Evolutionary conservation across 2,797 vertebrate genomes (phyloP).

Genomic region (Oreochromis grahami): DNA sequence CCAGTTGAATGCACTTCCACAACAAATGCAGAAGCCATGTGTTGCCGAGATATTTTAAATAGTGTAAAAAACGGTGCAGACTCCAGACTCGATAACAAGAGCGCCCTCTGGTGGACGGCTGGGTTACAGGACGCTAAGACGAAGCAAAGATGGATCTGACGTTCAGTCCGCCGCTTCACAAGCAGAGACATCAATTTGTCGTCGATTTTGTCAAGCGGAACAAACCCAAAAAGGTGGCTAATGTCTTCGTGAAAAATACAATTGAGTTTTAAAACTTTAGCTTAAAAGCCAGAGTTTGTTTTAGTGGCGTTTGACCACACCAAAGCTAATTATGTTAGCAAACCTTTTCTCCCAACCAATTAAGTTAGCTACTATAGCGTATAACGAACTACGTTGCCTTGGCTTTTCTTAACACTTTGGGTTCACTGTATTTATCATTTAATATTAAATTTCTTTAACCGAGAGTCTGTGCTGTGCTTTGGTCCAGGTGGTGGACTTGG

Average conservation of each 20-base stretch:
- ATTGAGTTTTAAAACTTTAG: rapidly evolving
- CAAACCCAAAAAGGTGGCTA: conserved; percentile 82
- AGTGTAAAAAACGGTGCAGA: rapidly evolving
- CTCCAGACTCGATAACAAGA: background rate
- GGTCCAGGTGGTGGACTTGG: conserved; percentile 86
- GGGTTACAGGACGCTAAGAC: rapidly evolving
- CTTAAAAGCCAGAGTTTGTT: background rate
- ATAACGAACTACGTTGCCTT: background rate
- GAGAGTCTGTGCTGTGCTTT: background rate
- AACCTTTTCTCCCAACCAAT: background rate
- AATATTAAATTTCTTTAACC: background rate
- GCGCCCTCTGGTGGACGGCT: background rate
- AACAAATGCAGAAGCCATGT: background rate
- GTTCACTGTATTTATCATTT: too few species aligned
- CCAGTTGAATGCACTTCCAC: background rate
- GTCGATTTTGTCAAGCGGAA: conserved; percentile 80
- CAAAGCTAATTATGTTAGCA: background rate
- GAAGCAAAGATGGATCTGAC: conserved; percentile 17
- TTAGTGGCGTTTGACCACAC: background rate
- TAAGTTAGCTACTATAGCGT: background rate
- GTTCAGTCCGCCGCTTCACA: conserved; percentile 86
- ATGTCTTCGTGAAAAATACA: background rate
- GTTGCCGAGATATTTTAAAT: background rate
- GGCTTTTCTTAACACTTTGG: background rate
- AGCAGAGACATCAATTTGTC: conserved; percentile 85